Percentiles rank a stretch among this genome's conserved stretches.
phyloP scores from a whole-genome alignment of 2,888 invertebrate species.

The Spodoptera picta region DNA sequence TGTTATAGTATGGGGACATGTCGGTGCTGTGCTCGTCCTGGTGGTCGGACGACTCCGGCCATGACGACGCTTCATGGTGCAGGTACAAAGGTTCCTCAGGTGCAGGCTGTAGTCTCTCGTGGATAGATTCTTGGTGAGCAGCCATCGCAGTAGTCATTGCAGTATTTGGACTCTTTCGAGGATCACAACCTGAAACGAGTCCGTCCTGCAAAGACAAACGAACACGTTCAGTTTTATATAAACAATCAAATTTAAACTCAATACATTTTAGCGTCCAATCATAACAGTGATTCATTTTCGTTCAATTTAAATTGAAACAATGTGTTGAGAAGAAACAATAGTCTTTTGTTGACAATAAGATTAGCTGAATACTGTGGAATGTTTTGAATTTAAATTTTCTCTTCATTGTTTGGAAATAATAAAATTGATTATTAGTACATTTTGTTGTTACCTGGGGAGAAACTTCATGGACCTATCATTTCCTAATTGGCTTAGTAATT shows the following conservation, averaged over 20 bases:
- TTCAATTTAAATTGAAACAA: slow-evolving; percentile 83
- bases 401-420: slow-evolving; percentile 83
- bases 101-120: slow-evolving; percentile 85
- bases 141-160: slow-evolving; percentile 89
- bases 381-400: slow-evolving; percentile 86
- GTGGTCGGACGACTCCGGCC: slow-evolving; percentile 81
- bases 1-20: slow-evolving; percentile 84
- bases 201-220: slow-evolving; percentile 72
- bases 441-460: slow-evolving; percentile 72
- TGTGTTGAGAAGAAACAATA: slow-evolving; percentile 85
- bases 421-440: slow-evolving; percentile 62
- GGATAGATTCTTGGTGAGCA: slow-evolving; percentile 87
- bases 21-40: slow-evolving; percentile 80
- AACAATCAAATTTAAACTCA: slow-evolving; percentile 84
- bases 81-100: slow-evolving; percentile 82
- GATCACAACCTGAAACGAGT: slow-evolving; percentile 77
- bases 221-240: slow-evolving; percentile 66
- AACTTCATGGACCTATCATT: slow-evolving; percentile 79
- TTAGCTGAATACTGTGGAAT: slow-evolving; percentile 87
- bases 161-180: slow-evolving; percentile 78
- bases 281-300: slow-evolving; percentile 87
- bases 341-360: slow-evolving; percentile 86
- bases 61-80: slow-evolving; percentile 87
- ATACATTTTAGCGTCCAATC: slow-evolving; percentile 84
- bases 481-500: slow-evolving; percentile 75